Base-by-base conservation (phyloP, 2,113 vertebrate genomes). In the Reinhardtius hippoglossoides region DNA sequence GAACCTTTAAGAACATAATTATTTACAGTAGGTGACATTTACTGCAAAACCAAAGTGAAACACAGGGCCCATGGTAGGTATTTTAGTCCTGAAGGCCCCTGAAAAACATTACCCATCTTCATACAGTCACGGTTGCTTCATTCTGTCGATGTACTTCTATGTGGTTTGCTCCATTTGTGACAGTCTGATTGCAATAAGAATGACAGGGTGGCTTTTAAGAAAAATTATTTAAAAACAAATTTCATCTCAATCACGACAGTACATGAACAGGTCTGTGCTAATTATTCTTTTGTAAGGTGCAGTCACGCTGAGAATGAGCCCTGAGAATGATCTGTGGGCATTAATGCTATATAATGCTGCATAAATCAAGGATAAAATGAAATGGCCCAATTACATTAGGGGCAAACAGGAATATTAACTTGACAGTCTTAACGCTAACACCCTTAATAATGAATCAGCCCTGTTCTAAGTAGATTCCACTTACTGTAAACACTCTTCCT, bases 371-470 rank as follows among this genome's bases (percentile, higher is more conserved):
- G 24, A 69, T 56, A 62, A 85, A 88, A 90, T 83, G 64, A 90
- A 89, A 85, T 40, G 56, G 76, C 65, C 74, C 84, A 82, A 86
- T 90, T 90, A 85, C 78, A 88, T 90, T 88, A 85, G 57, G 72
- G 72, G 67, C 80, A 82, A 81, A 90, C 46, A 79, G 79, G 76
- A 82, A 83, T 50, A 44, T 83, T 86, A 82, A 81, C 80, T 78
- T 87, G 88, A 91, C 78, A 67, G 71, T 71, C 74, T 76, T 86
- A 87, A 88, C 72, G 82, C 86, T 88, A 89, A 82, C 82, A 71
- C 74, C 74, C 78, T 88, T 91, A 85, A 91, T 90, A 89, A 91
- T 88, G 73, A 85, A 86, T 91, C 77, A 85, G 70, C 55, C 56
- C 44, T 1, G 13, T 78, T 82, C 69, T 70, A 75, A 37, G 26